Percentiles rank a stretch among this genome's conserved stretches.
phyloP scores from a whole-genome alignment of 37 sponge, comb jelly and placozoan species.

The Mnemiopsis leidyi region DNA sequence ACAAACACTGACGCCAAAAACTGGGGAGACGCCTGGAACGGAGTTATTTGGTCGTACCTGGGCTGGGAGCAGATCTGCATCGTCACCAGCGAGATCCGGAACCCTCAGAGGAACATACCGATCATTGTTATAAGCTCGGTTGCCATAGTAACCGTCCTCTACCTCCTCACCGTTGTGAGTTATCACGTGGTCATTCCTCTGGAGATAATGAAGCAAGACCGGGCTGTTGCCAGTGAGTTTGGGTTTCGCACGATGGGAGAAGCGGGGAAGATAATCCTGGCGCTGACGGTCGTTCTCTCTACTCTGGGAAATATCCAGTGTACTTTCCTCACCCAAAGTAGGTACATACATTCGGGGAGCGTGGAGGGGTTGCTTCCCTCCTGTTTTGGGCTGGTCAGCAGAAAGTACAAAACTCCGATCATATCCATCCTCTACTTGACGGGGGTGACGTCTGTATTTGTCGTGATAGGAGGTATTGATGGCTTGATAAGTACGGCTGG shows the following conservation, averaged over 20 bases:
- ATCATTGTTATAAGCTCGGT: constrained; percentile 23
- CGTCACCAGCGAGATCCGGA: not conserved
- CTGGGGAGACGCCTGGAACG: constrained; percentile 47
- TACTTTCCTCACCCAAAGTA: not conserved
- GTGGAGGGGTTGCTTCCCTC: not conserved
- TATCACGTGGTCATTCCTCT: constrained; percentile 12
- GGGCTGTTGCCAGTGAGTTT: constrained; percentile 15
- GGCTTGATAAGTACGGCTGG: not conserved
- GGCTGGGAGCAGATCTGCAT: constrained; percentile 30
- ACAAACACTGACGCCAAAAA: not conserved
- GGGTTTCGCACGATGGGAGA: not conserved
- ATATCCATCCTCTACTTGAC: constrained; percentile 12
- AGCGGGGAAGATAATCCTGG: not conserved
- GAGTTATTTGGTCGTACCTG: constrained; percentile 3
- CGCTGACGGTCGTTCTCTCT: not conserved
- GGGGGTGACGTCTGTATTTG: not conserved
- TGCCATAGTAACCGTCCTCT: constrained; percentile 6
- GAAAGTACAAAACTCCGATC: not conserved
- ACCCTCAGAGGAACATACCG: constrained; percentile 17
- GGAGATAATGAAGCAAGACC: not conserved
- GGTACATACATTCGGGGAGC: not conserved
- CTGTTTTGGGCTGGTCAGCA: not conserved
- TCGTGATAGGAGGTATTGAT: constrained; percentile 8
- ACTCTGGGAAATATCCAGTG: not conserved
- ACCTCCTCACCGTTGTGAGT: not conserved